phyloP scores from a whole-genome alignment of 2,888 invertebrate species.

The Melikaiella ostensackeni region DNA sequence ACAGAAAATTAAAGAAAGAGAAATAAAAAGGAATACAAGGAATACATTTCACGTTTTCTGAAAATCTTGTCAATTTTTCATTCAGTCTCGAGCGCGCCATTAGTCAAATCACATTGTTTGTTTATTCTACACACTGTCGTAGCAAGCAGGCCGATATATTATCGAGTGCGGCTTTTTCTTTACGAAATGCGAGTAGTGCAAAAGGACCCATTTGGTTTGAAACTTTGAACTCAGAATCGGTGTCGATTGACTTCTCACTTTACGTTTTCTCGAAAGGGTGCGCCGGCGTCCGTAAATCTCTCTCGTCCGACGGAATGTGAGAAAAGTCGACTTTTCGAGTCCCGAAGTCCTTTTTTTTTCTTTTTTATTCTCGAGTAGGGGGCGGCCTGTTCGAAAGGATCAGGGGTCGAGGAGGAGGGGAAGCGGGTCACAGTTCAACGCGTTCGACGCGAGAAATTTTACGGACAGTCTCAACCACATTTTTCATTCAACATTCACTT shows the following conservation, averaged over 20 bases:
- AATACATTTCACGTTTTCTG: neutral
- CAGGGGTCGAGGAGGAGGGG: slow-evolving; percentile 44
- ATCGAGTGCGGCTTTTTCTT: slow-evolving; percentile 3
- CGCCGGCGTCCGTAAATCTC: slow-evolving; percentile 40
- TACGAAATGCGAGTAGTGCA: slow-evolving; percentile 9
- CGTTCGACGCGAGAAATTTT: slow-evolving; percentile 64
- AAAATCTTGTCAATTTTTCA: neutral
- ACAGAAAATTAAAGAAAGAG: no score
- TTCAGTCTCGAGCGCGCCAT: neutral
- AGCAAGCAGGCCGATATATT: slow-evolving; percentile 7
- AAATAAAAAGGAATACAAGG: no score
- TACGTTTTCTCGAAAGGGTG: slow-evolving; percentile 50
- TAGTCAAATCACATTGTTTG: neutral
- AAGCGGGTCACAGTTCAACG: slow-evolving; percentile 68
- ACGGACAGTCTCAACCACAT: slow-evolving; percentile 48
- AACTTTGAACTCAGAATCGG: slow-evolving; percentile 10
- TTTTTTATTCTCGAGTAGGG: slow-evolving; percentile 43
- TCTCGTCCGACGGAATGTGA: slow-evolving; percentile 50
- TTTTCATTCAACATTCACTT: slow-evolving; percentile 13
- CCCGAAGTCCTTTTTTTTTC: slow-evolving; percentile 38
- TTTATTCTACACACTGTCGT: neutral
- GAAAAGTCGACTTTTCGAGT: slow-evolving; percentile 51
- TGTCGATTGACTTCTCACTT: slow-evolving; percentile 50
- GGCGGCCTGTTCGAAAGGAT: slow-evolving; percentile 22
- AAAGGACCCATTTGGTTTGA: neutral